Percentiles rank a stretch among this genome's conserved stretches.
Evolutionary conservation across 53 echinoderm and acorn worm genomes (phyloP).

Genomic region (Actinopyga echinites): DNA sequence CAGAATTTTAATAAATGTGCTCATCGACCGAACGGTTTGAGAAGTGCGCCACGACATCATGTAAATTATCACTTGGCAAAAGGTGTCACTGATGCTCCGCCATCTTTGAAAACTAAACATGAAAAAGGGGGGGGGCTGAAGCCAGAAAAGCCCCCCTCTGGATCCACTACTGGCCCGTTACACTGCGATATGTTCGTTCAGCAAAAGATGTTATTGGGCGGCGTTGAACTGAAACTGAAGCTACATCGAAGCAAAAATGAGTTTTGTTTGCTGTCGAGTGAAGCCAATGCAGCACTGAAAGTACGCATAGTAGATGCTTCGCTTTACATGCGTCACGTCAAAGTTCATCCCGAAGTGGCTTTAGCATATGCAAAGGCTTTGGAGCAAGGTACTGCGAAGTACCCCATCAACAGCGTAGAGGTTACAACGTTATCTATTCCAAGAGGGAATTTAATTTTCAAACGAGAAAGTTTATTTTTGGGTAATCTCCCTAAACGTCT

Average conservation of each 20-base stretch:
- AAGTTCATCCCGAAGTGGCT: conserved; percentile 53
- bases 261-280: conserved; percentile 48
- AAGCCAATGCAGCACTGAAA: conserved; percentile 34
- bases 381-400: conserved; percentile 67
- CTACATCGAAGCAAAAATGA: conserved; percentile 63
- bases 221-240: conserved; percentile 68
- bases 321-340: conserved; percentile 58
- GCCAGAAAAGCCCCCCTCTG: no score
- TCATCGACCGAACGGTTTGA: no score
- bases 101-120: no score
- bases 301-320: conserved; percentile 52
- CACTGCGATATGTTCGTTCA: conserved; percentile 71
- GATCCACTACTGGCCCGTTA: no score
- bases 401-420: conserved; percentile 62
- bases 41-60: no score
- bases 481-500: conserved; percentile 69
- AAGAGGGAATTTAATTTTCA: conserved; percentile 58
- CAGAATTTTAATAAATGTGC: no score
- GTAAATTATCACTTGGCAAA: no score
- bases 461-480: conserved; percentile 54
- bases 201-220: conserved; percentile 60
- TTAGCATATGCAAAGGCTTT: conserved; percentile 66
- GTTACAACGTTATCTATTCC: conserved; percentile 68
- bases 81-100: no score
- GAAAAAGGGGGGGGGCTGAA: no score